Percentiles rank a stretch among this genome's conserved stretches.
Evolutionary conservation across 2,888 invertebrate species (phyloP).

Genomic region (Dexiosoma caninum): DNA sequence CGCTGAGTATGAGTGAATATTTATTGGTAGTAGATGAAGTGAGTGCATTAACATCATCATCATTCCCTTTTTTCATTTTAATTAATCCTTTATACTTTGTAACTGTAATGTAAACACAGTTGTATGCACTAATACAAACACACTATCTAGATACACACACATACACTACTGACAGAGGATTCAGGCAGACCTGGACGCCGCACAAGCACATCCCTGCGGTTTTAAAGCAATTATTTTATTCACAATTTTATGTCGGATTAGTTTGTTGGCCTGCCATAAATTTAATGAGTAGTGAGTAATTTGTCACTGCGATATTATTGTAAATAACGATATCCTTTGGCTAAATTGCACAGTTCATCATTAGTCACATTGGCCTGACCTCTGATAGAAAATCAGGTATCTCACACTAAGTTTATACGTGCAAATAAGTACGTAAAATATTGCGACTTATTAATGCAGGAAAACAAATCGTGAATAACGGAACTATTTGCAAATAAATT

Average conservation of each 20-base stretch:
- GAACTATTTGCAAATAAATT: too few relatives aligned
- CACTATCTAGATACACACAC: constrained; percentile 9
- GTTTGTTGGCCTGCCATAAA: too few relatives aligned
- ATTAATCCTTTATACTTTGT: constrained; percentile 72
- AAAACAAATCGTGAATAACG: too few relatives aligned
- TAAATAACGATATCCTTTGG: too few relatives aligned
- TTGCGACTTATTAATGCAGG: too few relatives aligned
- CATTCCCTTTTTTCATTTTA: constrained; percentile 68
- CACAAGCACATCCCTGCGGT: not conserved
- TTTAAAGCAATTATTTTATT: not conserved
- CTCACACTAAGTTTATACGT: too few relatives aligned
- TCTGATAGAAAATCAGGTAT: too few relatives aligned
- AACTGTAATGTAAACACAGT: constrained; percentile 55
- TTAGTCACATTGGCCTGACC: too few relatives aligned
- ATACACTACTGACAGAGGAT: not conserved
- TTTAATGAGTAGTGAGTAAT: too few relatives aligned
- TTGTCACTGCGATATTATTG: too few relatives aligned
- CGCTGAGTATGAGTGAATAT: not conserved
- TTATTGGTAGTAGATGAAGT: constrained; percentile 28
- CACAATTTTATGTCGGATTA: not conserved
- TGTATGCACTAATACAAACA: constrained; percentile 49
- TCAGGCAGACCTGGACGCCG: constrained; percentile 1
- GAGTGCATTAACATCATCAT: constrained; percentile 66
- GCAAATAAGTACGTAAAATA: too few relatives aligned
- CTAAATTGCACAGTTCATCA: too few relatives aligned